These are phyloP conservation scores for Maconellicoccus hirsutus DNA, from an alignment of 1,140 invertebrate species.

Conservation along the genomic window DNA sequence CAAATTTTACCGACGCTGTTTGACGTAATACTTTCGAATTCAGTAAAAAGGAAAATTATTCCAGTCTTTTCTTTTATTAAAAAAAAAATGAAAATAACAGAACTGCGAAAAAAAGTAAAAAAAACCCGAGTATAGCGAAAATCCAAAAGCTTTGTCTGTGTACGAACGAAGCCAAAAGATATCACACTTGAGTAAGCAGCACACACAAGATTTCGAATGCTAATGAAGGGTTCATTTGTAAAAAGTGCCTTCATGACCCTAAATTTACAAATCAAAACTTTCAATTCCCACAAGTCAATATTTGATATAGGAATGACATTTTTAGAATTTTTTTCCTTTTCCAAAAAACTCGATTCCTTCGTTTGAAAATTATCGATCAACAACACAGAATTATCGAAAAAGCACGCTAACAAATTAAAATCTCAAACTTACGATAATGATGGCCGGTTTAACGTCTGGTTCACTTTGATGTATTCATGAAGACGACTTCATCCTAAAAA, in stretches of 20 bases:
- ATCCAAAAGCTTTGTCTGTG: slow-evolving; percentile 3
- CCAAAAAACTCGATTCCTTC: not conserved
- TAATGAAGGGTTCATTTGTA: slow-evolving; percentile 20
- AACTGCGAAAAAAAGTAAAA: not conserved
- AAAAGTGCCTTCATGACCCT: not conserved
- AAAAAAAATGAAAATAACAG: not conserved
- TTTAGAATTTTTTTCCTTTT: not conserved
- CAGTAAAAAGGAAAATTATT: slow-evolving; percentile 12
- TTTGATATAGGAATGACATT: slow-evolving; percentile 17
- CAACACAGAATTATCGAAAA: not conserved
- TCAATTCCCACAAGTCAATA: slow-evolving; percentile 18
- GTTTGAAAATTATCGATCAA: not conserved
- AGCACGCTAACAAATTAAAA: not conserved
- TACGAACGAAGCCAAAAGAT: not conserved
- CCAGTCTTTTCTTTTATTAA: not conserved
- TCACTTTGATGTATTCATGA: slow-evolving; percentile 9
- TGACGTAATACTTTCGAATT: slow-evolving; percentile 10
- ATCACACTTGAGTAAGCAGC: slow-evolving; percentile 11
- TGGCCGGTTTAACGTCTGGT: not conserved
- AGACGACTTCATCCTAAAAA: not conserved
- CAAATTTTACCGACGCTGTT: not conserved
- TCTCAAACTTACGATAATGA: not conserved
- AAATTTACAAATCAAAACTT: slow-evolving; percentile 22
- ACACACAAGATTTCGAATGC: slow-evolving; percentile 11
- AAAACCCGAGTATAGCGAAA: not conserved